Percentiles rank a stretch among this genome's conserved stretches.
Conservation (phyloP, 2,888 invertebrate species). For the Pseudoips prasinana region DNA sequence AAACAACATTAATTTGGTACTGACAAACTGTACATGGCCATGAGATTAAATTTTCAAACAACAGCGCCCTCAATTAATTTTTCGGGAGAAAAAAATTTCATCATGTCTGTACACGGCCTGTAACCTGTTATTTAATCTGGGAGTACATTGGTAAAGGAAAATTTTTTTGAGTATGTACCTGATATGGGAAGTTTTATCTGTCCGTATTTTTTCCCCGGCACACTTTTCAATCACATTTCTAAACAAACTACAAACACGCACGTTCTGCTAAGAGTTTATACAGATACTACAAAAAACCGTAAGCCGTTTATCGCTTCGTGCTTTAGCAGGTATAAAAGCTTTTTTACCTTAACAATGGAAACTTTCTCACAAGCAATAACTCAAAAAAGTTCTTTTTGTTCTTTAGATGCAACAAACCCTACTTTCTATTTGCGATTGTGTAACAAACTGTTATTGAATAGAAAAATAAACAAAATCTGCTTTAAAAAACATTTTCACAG, state of each 20-base stretch:
- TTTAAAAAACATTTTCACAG: conserved; percentile 42
- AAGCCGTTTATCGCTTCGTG: conserved; percentile 55
- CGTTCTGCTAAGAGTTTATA: conserved; percentile 56
- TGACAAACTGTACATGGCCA: conserved; percentile 55
- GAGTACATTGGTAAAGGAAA: conserved; percentile 41
- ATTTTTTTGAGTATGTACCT: conserved; percentile 40
- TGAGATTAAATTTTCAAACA: conserved; percentile 73
- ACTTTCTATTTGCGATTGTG: conserved; percentile 66
- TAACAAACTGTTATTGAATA: conserved; percentile 42
- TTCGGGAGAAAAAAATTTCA: conserved; percentile 59
- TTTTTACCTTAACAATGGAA: conserved; percentile 62
- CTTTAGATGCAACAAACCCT: conserved; percentile 49
- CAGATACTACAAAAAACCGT: conserved; percentile 65
- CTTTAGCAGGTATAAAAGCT: conserved; percentile 62
- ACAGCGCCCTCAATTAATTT: conserved; percentile 61
- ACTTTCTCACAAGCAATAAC: conserved; percentile 71
- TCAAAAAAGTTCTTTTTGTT: conserved; percentile 62
- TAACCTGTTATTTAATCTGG: conserved; percentile 53
- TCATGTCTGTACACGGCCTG: conserved; percentile 39
- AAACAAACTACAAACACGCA: conserved; percentile 51
- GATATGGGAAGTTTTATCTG: conserved; percentile 12
- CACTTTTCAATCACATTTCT: conserved; percentile 22
- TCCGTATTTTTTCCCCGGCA: conserved; percentile 15
- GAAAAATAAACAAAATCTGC: conserved; percentile 27
- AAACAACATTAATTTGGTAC: conserved; percentile 62